Percentiles rank a stretch among this genome's conserved stretches.
These are phyloP conservation scores for Euclidia mi DNA, from an alignment of 2,888 invertebrate genomes.

Conservation along the genomic window DNA sequence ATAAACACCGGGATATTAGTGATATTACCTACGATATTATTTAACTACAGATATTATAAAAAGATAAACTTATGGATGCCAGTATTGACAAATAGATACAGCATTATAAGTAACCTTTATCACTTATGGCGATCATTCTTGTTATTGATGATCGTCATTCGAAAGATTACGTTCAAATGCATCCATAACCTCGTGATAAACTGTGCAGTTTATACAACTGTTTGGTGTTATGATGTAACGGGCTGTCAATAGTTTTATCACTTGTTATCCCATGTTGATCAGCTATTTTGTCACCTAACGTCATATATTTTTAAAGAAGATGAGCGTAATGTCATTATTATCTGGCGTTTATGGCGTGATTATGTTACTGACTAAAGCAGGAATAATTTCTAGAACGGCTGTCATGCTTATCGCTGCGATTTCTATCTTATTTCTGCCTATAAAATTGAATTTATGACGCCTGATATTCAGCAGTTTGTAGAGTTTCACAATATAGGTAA, in stretches of 20 bases:
- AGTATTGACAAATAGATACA: no score
- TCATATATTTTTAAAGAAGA: slow-evolving; percentile 31
- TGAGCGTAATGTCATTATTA: slow-evolving; percentile 23
- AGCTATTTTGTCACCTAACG: slow-evolving; percentile 7
- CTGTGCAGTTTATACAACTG: slow-evolving; percentile 1
- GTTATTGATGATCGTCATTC: slow-evolving; percentile 1
- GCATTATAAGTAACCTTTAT: no score
- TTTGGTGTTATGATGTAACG: slow-evolving; percentile 7
- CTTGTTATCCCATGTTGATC: not conserved
- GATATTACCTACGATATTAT: no score
- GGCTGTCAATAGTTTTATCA: slow-evolving; percentile 4
- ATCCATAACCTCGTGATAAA: slow-evolving; percentile 13
- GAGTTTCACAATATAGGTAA: no score
- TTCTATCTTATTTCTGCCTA: no score
- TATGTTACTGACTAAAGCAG: not conserved
- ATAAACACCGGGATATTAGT: no score
- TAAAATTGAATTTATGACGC: no score
- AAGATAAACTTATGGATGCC: no score
- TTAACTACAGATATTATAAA: no score
- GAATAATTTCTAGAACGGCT: no score
- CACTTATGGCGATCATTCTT: not conserved
- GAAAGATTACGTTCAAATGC: not conserved
- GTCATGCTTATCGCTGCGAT: no score
- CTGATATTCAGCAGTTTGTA: no score
- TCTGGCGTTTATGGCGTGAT: slow-evolving; percentile 36